Evolutionary conservation across 2,113 vertebrate species (phyloP).

Genomic region (Tympanuchus pallidicinctus): DNA sequence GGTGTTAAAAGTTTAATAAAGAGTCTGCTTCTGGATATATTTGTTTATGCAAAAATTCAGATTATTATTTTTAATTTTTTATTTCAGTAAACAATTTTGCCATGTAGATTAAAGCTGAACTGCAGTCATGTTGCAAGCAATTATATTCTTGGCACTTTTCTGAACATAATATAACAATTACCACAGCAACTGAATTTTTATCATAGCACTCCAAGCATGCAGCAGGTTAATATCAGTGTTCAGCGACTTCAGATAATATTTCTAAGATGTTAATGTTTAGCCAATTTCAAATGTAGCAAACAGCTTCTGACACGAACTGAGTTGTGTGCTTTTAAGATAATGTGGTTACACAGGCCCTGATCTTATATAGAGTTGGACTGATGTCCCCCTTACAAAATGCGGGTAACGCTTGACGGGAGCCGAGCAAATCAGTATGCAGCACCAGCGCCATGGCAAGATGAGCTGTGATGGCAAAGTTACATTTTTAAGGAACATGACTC

Average conservation of each 20-base stretch:
- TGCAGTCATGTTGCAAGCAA: slow-evolving; percentile 68
- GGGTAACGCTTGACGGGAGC: not conserved
- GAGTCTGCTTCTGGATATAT: slow-evolving; percentile 32
- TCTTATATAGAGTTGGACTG: not conserved
- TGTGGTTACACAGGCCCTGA: not conserved
- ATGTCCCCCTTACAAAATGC: not conserved
- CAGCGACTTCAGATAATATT: slow-evolving; percentile 64
- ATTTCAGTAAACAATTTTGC: slow-evolving; percentile 57
- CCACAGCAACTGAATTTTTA: slow-evolving; percentile 63
- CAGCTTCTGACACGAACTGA: slow-evolving; percentile 20
- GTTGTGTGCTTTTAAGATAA: slow-evolving; percentile 62
- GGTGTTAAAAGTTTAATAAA: slow-evolving; percentile 71
- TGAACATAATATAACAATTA: slow-evolving; percentile 68
- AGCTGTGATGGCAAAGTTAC: not conserved
- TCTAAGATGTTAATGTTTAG: slow-evolving; percentile 65
- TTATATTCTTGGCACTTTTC: slow-evolving; percentile 72
- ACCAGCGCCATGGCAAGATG: not conserved
- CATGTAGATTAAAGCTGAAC: slow-evolving; percentile 72
- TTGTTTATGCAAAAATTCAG: slow-evolving; percentile 61
- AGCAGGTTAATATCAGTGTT: slow-evolving; percentile 60
- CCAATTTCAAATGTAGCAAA: slow-evolving; percentile 38
- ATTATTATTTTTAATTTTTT: not conserved
- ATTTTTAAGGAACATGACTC: not conserved
- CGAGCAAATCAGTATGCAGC: not conserved
- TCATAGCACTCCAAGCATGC: slow-evolving; percentile 59